phyloP scores from a whole-genome alignment of 2,797 vertebrate genomes.

The Gastrophryne carolinensis region DNA sequence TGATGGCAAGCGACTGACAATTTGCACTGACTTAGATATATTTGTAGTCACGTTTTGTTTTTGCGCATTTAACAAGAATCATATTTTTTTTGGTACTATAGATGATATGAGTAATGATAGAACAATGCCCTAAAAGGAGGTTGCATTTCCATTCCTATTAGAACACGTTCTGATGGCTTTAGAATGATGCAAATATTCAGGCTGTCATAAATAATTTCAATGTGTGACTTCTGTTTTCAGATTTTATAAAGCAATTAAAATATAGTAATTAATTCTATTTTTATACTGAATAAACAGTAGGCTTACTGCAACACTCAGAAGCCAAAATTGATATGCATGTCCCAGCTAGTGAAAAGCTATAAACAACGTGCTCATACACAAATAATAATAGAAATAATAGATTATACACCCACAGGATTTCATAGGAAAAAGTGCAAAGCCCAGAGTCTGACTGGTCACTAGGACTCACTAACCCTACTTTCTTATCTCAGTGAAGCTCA shows the following conservation, averaged over 20 bases:
- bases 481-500: background rate
- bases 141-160: background rate
- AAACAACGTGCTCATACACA: background rate
- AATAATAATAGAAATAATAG: background rate
- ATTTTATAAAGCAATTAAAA: background rate
- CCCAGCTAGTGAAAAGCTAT: background rate
- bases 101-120: background rate
- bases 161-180: background rate
- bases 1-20: too few relatives aligned
- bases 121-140: background rate
- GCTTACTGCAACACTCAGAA: background rate
- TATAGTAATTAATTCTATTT: background rate
- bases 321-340: background rate
- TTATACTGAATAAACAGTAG: background rate
- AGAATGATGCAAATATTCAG: background rate
- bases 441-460: background rate
- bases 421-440: conserved; percentile 5
- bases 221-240: background rate
- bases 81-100: too few relatives aligned
- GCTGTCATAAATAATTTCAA: background rate
- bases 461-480: background rate
- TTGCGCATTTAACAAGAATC: too few relatives aligned
- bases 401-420: background rate
- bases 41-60: too few relatives aligned
- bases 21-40: too few relatives aligned